Evolutionary conservation across 2,797 vertebrate species (phyloP).

Genomic region (Loris lydekkerianus): DNA sequence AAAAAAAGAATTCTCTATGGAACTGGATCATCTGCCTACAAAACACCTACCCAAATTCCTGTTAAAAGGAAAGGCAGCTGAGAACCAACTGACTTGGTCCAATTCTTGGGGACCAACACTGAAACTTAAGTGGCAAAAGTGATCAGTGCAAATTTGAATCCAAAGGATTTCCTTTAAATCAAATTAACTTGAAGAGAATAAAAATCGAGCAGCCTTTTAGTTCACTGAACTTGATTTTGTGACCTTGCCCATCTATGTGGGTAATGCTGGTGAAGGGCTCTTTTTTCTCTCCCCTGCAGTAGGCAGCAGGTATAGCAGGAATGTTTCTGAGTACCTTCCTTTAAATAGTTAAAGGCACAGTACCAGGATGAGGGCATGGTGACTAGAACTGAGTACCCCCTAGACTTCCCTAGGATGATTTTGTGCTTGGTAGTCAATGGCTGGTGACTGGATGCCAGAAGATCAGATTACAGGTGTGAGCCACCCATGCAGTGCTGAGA

Average conservation of each 20-base stretch:
- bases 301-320: conserved; percentile 1
- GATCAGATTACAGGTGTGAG: too few relatives aligned
- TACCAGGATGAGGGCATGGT: neutral
- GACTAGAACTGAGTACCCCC: neutral
- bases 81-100: conserved; percentile 52
- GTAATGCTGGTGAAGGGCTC: neutral
- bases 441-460: neutral
- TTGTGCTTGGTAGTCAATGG: conserved; percentile 7
- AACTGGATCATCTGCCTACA: conserved; percentile 47
- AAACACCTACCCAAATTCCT: conserved; percentile 63
- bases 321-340: neutral
- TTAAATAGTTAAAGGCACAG: neutral
- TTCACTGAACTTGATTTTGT: conserved; percentile 34
- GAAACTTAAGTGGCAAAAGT: neutral
- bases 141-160: conserved; percentile 47
- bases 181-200: conserved; percentile 32
- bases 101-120: conserved; percentile 46
- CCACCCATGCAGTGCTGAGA: too few relatives aligned
- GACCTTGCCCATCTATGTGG: neutral
- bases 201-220: neutral
- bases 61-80: conserved; percentile 37
- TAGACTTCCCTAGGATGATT: neutral
- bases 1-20: neutral
- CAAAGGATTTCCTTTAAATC: conserved; percentile 35
- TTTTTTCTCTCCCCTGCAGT: neutral